Evolutionary conservation across 1,140 invertebrate genomes (phyloP), one percentile per base, ranked within the genome.

Genomic region (Tyrophagus putrescentiae): DNA sequence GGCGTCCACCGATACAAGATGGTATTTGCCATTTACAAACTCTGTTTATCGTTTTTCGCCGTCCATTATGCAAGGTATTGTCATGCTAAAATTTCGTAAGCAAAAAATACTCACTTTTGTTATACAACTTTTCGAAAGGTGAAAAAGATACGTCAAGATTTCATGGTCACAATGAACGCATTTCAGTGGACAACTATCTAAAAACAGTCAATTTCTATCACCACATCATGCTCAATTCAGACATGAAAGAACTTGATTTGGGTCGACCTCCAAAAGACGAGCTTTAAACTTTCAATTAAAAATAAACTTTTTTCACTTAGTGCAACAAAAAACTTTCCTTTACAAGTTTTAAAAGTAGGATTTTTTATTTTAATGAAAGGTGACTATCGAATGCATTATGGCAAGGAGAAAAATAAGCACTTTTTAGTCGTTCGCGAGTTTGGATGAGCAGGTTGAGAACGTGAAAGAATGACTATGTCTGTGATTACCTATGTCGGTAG

Each of bases 161-260:
- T 57, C 78, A 80, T 70, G 78, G 78, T 9, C 62, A 74, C 59
- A 73, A 80, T 67, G 78, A 80, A 65, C 68, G 76, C 31, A 75
- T 80, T 42, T 71, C 73, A 4, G 63, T 77, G 4, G 65, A 70
- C 48, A 75, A 76, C 66, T 77, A 75, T 64, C 67, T 75, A 48
- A 57, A 76, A 65, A 70, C 70, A 28, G 70, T 78, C 18, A 76
- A 77, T 65, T 80, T 78, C 67, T 80, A 74, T 66, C 72, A 76
- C 60, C 72, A 76, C 62, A 54, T 80, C 4, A 78, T 79, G 23
- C 62, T 69, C 21, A 77, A 77, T 68, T 70, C 76, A 31, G 75
- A 79, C 60, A 16, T 27, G 16, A 7, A 32, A 4, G 29, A 57
- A 31, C 11, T 64, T 9, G 27, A 41, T 16, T 31, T 41, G 28